Percentiles rank a stretch among this genome's conserved stretches.
These are phyloP conservation scores for Papilio elwesi DNA, from an alignment of 2,888 invertebrate genomes.

Conservation along the genomic window DNA sequence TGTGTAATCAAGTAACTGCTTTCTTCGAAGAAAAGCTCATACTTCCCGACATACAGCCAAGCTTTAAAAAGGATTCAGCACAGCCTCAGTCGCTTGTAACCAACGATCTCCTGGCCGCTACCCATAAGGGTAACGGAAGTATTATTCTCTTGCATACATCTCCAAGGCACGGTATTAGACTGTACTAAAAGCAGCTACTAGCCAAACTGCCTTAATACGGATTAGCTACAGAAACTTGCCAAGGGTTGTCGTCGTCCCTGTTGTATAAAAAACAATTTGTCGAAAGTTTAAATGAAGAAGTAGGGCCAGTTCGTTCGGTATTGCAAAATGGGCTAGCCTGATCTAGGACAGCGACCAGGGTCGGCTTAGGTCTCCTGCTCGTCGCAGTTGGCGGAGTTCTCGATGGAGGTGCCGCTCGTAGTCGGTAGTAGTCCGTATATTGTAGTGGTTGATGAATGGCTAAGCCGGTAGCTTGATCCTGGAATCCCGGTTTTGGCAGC, in stretches of 20 bases:
- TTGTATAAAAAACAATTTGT: constrained; percentile 7
- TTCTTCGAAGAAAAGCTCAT: constrained; percentile 26
- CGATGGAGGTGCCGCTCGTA: too few relatives aligned
- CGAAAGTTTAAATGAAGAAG: not conserved
- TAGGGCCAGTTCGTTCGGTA: not conserved
- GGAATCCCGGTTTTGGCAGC: too few relatives aligned
- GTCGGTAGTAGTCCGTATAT: too few relatives aligned
- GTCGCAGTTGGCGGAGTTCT: too few relatives aligned
- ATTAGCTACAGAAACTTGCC: not conserved
- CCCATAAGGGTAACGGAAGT: constrained; percentile 4
- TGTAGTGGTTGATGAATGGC: too few relatives aligned
- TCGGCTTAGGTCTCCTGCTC: too few relatives aligned
- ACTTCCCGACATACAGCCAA: constrained; percentile 27
- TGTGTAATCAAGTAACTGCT: constrained; percentile 16
- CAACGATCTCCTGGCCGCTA: constrained; percentile 11
- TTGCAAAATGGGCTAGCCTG: not conserved
- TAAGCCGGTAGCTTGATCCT: too few relatives aligned
- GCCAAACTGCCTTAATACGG: constrained; percentile 25
- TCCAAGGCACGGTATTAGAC: constrained; percentile 36
- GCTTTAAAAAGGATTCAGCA: constrained; percentile 28
- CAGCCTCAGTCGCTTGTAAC: constrained; percentile 15
- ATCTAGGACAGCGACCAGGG: too few relatives aligned
- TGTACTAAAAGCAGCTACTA: constrained; percentile 8
- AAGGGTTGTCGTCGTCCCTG: constrained; percentile 20
- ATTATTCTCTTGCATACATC: constrained; percentile 25